Conservation (phyloP, 2,797 vertebrate genomes). For the Leontopithecus rosalia region DNA sequence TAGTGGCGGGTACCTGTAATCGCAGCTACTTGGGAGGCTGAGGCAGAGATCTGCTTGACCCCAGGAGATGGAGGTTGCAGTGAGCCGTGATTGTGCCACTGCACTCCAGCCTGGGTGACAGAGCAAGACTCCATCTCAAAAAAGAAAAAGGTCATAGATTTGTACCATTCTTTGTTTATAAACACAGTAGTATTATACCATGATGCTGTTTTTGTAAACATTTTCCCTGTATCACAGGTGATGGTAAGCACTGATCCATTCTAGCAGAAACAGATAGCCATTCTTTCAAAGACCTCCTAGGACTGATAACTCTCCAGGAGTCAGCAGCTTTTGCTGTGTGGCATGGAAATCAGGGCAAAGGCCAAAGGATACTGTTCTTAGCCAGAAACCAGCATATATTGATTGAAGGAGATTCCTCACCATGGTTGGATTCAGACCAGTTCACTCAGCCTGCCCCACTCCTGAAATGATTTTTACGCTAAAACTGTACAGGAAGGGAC, state of each 20-base stretch:
- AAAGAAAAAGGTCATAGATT: not conserved
- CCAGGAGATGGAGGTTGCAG: no score
- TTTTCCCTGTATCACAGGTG: accelerated
- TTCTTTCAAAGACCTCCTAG: not conserved
- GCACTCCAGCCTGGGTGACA: no score
- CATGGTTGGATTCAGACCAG: not conserved
- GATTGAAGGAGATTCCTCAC: not conserved
- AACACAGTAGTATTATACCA: not conserved
- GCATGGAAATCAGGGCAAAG: not conserved
- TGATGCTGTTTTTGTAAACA: not conserved
- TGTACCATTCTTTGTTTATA: not conserved
- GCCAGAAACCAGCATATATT: not conserved
- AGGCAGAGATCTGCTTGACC: no score
- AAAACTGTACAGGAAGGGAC: not conserved
- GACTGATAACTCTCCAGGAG: not conserved
- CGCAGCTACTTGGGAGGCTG: no score
- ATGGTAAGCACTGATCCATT: accelerated
- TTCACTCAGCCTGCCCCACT: not conserved
- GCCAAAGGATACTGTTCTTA: not conserved
- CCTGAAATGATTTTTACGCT: not conserved
- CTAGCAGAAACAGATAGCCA: not conserved
- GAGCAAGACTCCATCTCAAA: no score
- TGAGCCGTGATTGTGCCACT: no score
- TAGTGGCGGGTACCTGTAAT: no score
- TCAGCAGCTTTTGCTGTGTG: not conserved